Conservation (phyloP, 64 coral and sea anemone species). For the Cladopsammia gracilis region DNA sequence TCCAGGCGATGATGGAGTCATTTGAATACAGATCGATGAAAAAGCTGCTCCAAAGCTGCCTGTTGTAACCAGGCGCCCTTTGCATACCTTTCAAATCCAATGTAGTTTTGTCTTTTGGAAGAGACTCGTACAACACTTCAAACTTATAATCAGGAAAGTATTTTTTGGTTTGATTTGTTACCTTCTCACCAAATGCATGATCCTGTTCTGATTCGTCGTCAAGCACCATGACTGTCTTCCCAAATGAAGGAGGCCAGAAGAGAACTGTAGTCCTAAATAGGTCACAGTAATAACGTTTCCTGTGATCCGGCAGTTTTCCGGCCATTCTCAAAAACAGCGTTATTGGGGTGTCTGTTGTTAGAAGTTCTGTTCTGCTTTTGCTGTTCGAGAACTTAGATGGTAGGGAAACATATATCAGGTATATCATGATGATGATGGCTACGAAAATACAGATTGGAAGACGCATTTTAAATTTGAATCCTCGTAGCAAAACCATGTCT, state of each 20-base stretch:
- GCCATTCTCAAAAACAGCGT: background rate
- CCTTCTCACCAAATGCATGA: background rate
- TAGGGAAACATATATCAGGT: too few relatives aligned
- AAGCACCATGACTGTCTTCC: conserved; percentile 44
- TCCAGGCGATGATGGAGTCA: conserved; percentile 6
- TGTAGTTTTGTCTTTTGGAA: too few relatives aligned
- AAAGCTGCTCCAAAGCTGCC: background rate
- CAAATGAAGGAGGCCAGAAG: conserved; percentile 35
- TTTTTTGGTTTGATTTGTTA: background rate
- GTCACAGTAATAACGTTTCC: conserved; percentile 24
- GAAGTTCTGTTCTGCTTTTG: too few relatives aligned
- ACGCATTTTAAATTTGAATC: too few relatives aligned
- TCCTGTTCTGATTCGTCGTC: conserved; percentile 40
- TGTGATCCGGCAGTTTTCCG: background rate
- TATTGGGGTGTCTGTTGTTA: background rate
- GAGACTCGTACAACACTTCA: too few relatives aligned
- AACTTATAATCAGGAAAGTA: conserved; percentile 23
- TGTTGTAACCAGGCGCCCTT: conserved; percentile 31
- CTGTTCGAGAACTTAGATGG: too few relatives aligned
- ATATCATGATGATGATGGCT: too few relatives aligned
- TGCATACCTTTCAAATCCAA: background rate
- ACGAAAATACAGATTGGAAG: too few relatives aligned
- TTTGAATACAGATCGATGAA: conserved; percentile 61
- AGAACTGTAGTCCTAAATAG: conserved; percentile 15
- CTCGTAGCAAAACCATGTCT: too few relatives aligned